Percentiles rank a stretch among this genome's conserved stretches.
These are phyloP conservation scores for Bhutanitis thaidina DNA, from an alignment of 2,888 invertebrate species.

Conservation along the genomic window DNA sequence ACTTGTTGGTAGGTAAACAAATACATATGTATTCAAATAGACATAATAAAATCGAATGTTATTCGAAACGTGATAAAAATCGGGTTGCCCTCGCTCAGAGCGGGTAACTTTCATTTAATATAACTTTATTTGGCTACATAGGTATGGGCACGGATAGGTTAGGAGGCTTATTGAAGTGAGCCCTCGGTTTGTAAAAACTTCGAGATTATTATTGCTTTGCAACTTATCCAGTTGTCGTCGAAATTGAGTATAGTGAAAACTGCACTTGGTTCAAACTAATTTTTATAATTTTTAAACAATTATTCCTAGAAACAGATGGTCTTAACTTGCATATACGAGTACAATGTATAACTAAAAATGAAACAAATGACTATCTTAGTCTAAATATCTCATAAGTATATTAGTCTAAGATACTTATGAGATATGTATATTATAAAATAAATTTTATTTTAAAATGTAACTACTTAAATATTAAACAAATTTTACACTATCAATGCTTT, in stretches of 20 bases:
- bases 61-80: slow-evolving; percentile 42
- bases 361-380: too few species aligned
- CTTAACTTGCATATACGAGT: too few species aligned
- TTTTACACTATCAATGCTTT: too few species aligned
- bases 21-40: slow-evolving; percentile 21
- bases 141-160: slow-evolving; percentile 40
- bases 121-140: slow-evolving; percentile 52
- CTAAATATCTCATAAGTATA: too few species aligned
- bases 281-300: too few species aligned
- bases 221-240: slow-evolving; percentile 28
- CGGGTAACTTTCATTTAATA: slow-evolving; percentile 53
- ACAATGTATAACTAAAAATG: too few species aligned
- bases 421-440: too few species aligned
- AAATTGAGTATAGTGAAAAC: slow-evolving; percentile 18
- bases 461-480: too few species aligned
- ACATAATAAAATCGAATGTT: slow-evolving; percentile 48
- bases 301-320: too few species aligned
- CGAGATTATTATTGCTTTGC: slow-evolving; percentile 35
- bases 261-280: slow-evolving; percentile 23
- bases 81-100: slow-evolving; percentile 34
- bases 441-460: too few species aligned
- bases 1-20: slow-evolving; percentile 17
- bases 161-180: slow-evolving; percentile 45
- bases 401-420: too few species aligned
- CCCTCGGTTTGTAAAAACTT: slow-evolving; percentile 35